Evolutionary conservation across 23 tunicate species (phyloP), one percentile per base, ranked within the genome.

Genomic region (Clavelina lepadiformis): DNA sequence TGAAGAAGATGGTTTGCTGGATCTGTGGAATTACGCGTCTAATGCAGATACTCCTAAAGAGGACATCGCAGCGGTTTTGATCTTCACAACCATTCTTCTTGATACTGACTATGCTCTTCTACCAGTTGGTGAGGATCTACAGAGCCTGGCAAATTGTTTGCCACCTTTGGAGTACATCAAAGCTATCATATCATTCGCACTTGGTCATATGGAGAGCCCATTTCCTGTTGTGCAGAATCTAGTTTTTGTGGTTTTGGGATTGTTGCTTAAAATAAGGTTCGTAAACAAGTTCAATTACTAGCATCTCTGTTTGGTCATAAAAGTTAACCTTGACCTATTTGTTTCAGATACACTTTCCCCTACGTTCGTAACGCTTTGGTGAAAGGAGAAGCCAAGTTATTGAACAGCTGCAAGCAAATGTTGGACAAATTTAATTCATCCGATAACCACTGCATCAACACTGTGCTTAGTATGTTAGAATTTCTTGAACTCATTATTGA

Each of bases 61-160:
- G 11, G 78, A 72, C 8, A 65, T 68, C 0, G 77, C 79, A 5
- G 82, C 96, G 1, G 73, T 66, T 38, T 34, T 87, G 52, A 51
- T 61, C 23, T 58, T 87, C 0, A 67, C 81, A 1, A 65, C 69
- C 3, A 67, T 80, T 32, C 44, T 80, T 30, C 58, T 87, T 15
- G 87, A 87, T 35, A 36, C 71, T 1, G 61, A 73, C 15, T 37
- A 59, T 1, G 25, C 77, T 11, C 56, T 80, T 32, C 37, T 61
- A 47, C 72, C 86, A 18, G 5, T 38, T 2, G 38, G 18, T 41
- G 68, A 58, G 2, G 51, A 13, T 22, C 18, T 29, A 26, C 31
- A 21, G 11, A 46, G 50, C 18, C 18, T 74, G 20, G 49, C 86
- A 61, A 71, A 26, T 20, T 38, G 28, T 28, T 53, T 80, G 31